Conservation (phyloP, 2,888 invertebrate genomes). For the Tachina lurida region DNA sequence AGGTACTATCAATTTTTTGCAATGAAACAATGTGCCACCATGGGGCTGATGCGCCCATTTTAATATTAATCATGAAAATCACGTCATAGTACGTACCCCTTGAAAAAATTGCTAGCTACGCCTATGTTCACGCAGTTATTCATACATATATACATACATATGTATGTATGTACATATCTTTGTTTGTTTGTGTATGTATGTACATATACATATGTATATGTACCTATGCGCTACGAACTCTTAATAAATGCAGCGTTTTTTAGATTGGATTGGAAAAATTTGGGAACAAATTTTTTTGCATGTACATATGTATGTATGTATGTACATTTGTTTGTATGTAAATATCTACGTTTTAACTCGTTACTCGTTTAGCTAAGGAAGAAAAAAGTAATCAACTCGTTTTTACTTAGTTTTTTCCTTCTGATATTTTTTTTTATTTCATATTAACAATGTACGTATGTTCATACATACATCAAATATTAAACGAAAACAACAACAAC, state of each 20-base stretch:
- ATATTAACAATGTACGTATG: too few relatives aligned
- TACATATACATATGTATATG: background rate
- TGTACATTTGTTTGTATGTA: background rate
- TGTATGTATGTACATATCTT: background rate
- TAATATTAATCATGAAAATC: too few relatives aligned
- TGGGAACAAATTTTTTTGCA: background rate
- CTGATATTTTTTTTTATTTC: background rate
- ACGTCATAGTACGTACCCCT: too few relatives aligned
- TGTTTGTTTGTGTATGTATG: background rate
- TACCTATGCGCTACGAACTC: background rate
- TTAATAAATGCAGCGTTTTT: background rate
- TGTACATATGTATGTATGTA: background rate
- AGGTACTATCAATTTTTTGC: too few relatives aligned
- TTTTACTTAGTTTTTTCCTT: conserved; percentile 49
- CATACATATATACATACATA: too few relatives aligned
- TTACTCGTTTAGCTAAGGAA: conserved; percentile 62
- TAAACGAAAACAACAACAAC: conserved; percentile 31
- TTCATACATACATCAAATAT: conserved; percentile 19
- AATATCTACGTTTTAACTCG: conserved; percentile 58
- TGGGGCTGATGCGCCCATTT: too few relatives aligned
- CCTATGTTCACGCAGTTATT: too few relatives aligned
- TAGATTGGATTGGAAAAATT: background rate
- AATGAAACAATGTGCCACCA: too few relatives aligned
- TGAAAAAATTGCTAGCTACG: too few relatives aligned
- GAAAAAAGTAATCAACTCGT: conserved; percentile 64